Evolutionary conservation across 2,113 vertebrate genomes (phyloP), one percentile per base, ranked within the genome.

Genomic region (Chauna torquata): DNA sequence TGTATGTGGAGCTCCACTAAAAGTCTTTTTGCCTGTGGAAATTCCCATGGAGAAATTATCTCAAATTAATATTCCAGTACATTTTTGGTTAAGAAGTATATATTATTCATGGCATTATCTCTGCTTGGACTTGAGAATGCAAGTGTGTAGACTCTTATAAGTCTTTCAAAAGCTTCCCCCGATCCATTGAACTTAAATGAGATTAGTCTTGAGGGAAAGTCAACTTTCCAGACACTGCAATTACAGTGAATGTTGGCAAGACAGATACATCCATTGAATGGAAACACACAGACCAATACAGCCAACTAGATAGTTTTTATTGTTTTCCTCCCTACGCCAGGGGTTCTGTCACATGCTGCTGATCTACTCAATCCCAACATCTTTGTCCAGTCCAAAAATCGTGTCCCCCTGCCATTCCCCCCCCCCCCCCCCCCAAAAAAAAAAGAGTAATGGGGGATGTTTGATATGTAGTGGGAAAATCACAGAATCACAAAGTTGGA

Each of bases 161-260:
- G 94, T 95, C 95, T 96, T 97, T 97, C 96, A 96, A 96, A 96
- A 97, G 94, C 95, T 98, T 96, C 79, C 80, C 80, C 83, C 80
- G 88, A 98, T 97, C 97, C 97, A 98, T 96, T 98, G 97, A 97
- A 97, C 97, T 98, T 97, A 98, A 98, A 98, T 96, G n/a, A 98
- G 98, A 98, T 98, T 96, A 97, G 95, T 98, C 98, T 97, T 95
- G 68, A 92, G 96, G 97, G 97, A 97, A 95, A 97, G 92, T 97
- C 95, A 96, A 72, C 98, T 98, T 98, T 92, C 97, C 72, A 87
- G 98, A 98, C 97, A 97, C 88, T 96, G 97, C 97, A 98, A 98
- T 98, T 98, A 98, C 88, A 70, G 87, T 98, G 97, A 98, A 97
- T 85, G 97, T 98, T 97, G 96, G 97, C 74, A 91, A 97, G 91